These are phyloP conservation scores for Dromaius novaehollandiae DNA, from an alignment of 2,113 vertebrate genomes.

Conservation along the genomic window DNA sequence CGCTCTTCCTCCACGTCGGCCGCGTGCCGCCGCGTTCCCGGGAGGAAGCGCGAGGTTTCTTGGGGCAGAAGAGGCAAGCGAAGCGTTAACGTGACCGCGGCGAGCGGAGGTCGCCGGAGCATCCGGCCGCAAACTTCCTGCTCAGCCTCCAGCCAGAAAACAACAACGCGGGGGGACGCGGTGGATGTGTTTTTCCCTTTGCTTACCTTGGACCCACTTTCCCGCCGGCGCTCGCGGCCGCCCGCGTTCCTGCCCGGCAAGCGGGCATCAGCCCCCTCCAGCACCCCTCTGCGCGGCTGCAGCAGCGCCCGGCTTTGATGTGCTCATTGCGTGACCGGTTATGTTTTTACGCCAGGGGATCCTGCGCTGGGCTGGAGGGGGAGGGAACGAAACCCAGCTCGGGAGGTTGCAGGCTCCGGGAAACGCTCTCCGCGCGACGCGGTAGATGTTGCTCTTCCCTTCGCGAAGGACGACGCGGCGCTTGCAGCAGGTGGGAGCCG, in stretches of 20 bases:
- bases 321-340: background rate
- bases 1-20: slow-evolving; percentile 36
- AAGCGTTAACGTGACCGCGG: slow-evolving; percentile 67
- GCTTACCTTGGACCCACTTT: slow-evolving; percentile 65
- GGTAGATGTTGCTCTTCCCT: background rate
- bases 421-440: background rate
- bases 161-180: slow-evolving; percentile 65
- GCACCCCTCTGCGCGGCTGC: background rate
- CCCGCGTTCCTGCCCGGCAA: background rate
- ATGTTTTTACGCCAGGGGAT: background rate
- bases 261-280: background rate
- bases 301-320: rapidly evolving
- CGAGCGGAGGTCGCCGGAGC: slow-evolving; percentile 72
- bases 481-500: background rate
- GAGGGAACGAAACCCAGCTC: background rate
- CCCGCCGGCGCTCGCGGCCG: background rate
- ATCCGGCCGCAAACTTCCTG: slow-evolving; percentile 85
- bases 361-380: background rate
- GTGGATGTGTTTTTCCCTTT: slow-evolving; percentile 66
- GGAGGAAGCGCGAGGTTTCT: slow-evolving; percentile 66
- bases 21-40: slow-evolving; percentile 13
- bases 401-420: background rate
- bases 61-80: slow-evolving; percentile 76
- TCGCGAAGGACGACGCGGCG: background rate
- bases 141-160: slow-evolving; percentile 75